Evolutionary conservation across 2,888 invertebrate species (phyloP), one percentile per base, ranked within the genome.

Genomic region (Microplitis manilae): DNA sequence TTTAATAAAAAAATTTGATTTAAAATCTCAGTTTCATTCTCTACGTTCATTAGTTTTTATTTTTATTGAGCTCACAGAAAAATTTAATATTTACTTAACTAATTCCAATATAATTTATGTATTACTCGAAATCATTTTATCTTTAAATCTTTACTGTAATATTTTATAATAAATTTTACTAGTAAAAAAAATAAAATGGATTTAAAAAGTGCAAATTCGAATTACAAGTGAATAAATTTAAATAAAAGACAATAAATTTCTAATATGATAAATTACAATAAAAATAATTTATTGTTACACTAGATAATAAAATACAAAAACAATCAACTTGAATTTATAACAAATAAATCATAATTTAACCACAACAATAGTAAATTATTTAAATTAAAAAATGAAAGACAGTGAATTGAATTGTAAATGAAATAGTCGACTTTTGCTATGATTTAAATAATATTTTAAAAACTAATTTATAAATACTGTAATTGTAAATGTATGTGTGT

Each of bases 401-500:
- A 30, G 30, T 30, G 30, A 30, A 30, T 30, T 30, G 50, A 50
- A 50, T 50, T 50, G 50, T 5, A 50, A 50, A 50, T 50, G 13
- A 13, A 13, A 50, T 50, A 50, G 50, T 50, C 50, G 13, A 2
- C 13, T 13, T 38, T 20, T n/a, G 20, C 20, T 67, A 13, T 38
- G 39, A 67, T 67, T 67, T 67, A 30, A 38, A n/a, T 50, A 67
- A 7, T 67, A 30, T 67, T 13, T 67, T 20, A 67, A 38, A 67
- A 67, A 67, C n/a, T 9, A 67, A 30, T 67, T 13, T 50, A 50
- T 50, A 50, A 50, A 50, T 50, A 50, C 50, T 13, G 13, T 8
- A 8, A 50, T 50, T 50, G 50, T 50, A 13, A 30, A 67, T 67
- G n/a, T 67, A 67, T 67, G 67, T 67, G 30, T 67, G 67, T 39